Conservation (phyloP, 2,113 vertebrate genomes). For the Seriola aureovittata region DNA sequence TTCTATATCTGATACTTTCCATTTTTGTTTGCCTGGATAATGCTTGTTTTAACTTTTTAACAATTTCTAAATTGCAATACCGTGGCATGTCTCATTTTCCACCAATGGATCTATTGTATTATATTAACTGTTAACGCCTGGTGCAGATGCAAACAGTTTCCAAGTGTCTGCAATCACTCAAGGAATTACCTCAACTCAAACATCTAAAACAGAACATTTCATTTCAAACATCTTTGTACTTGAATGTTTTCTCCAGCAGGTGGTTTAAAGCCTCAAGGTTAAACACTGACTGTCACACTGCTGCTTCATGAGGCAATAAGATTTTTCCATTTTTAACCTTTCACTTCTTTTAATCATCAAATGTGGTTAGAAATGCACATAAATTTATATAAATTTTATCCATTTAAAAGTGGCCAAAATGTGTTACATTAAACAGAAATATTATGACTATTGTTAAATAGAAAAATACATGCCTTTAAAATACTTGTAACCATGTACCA, state of each 20-base stretch:
- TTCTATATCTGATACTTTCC: not conserved
- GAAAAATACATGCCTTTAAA: not conserved
- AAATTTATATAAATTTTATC: not conserved
- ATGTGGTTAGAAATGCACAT: not conserved
- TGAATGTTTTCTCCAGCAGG: not conserved
- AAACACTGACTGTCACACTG: not conserved
- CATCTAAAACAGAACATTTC: slow-evolving; percentile 34
- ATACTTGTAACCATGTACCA: not conserved
- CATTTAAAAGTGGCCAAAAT: not conserved
- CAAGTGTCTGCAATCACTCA: slow-evolving; percentile 33
- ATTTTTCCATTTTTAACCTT: not conserved
- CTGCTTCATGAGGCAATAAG: not conserved
- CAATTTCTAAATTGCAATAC: not conserved
- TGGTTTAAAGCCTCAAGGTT: not conserved
- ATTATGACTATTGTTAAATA: not conserved
- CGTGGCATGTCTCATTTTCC: not conserved
- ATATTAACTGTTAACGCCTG: not conserved
- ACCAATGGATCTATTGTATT: not conserved
- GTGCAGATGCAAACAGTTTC: slow-evolving; percentile 18
- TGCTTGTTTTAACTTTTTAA: not conserved
- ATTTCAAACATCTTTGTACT: slow-evolving; percentile 19
- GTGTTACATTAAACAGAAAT: not conserved
- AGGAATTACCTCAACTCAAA: slow-evolving; percentile 1
- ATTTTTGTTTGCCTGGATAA: not conserved
- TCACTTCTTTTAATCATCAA: not conserved